A percentile compares a stretch with the other conserved stretches of the same genome.
These are phyloP conservation scores for Rhingia campestris DNA, from an alignment of 2,888 invertebrate species.

Conservation along the genomic window DNA sequence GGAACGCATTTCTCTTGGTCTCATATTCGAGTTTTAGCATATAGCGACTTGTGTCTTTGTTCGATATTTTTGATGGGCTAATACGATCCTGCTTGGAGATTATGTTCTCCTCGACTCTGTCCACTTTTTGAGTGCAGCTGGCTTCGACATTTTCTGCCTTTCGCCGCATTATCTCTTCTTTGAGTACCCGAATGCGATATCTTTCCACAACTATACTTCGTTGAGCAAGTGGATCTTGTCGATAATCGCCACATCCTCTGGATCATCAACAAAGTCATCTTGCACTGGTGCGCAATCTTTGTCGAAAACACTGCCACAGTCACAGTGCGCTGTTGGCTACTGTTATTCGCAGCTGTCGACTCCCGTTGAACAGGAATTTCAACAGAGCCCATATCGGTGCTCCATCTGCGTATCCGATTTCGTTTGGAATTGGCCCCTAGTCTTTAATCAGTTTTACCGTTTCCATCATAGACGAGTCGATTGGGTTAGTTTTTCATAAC, in stretches of 20 bases:
- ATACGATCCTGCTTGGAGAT: slow-evolving; percentile 48
- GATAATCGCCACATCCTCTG: slow-evolving; percentile 82
- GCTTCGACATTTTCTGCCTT: slow-evolving; percentile 78
- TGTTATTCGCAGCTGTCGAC: slow-evolving; percentile 47
- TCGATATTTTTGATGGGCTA: slow-evolving; percentile 69
- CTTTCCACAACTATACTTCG: slow-evolving; percentile 82
- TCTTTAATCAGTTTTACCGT: slow-evolving; percentile 82
- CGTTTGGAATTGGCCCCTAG: slow-evolving; percentile 74
- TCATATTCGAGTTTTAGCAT: slow-evolving; percentile 80
- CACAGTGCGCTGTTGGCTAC: slow-evolving; percentile 27
- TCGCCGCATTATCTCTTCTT: slow-evolving; percentile 81
- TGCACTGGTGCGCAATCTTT: slow-evolving; percentile 77
- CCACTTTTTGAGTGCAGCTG: slow-evolving; percentile 16
- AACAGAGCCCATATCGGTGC: slow-evolving; percentile 60
- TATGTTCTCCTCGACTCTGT: slow-evolving; percentile 77
- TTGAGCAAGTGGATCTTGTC: slow-evolving; percentile 81
- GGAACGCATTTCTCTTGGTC: slow-evolving; percentile 80
- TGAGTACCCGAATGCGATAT: slow-evolving; percentile 80
- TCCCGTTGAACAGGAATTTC: slow-evolving; percentile 74
- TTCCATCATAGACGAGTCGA: slow-evolving; percentile 82
- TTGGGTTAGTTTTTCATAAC: slow-evolving; percentile 84
- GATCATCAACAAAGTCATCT: slow-evolving; percentile 76
- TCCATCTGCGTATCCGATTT: slow-evolving; percentile 74
- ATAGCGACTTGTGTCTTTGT: slow-evolving; percentile 78
- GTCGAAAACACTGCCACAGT: slow-evolving; percentile 74